Conservation (phyloP, 2,888 invertebrate genomes). For the Eristalinus sepulchralis region DNA sequence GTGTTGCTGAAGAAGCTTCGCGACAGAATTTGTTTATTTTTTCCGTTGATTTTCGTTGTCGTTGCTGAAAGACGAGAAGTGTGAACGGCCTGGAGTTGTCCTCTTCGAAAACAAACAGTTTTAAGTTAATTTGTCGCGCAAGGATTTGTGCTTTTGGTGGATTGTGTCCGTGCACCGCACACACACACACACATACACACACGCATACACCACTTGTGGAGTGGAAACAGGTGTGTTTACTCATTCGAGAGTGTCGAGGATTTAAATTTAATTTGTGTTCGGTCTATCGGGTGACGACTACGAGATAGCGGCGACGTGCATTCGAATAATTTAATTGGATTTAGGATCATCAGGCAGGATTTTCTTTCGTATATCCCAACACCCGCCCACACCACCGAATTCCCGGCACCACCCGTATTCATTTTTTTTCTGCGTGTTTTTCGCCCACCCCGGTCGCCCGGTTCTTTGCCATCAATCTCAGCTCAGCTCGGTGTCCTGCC, state of each 20-base stretch:
- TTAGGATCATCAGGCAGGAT: constrained; percentile 63
- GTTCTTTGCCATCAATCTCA: not conserved
- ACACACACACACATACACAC: constrained; percentile 24
- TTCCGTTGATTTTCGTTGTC: not conserved
- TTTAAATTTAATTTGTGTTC: constrained; percentile 67
- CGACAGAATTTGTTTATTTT: not conserved
- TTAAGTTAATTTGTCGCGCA: not conserved
- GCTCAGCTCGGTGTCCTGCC: not conserved
- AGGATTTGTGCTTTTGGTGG: not conserved
- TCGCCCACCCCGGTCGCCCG: not conserved
- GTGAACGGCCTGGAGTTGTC: no score
- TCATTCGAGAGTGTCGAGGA: constrained; percentile 64
- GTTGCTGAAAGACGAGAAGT: not conserved
- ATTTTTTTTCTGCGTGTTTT: not conserved
- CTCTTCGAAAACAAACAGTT: constrained; percentile 13
- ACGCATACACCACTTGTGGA: constrained; percentile 70
- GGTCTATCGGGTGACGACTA: constrained; percentile 56
- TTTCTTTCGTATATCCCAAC: constrained; percentile 31
- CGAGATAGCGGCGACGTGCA: constrained; percentile 43
- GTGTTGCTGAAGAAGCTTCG: not conserved
- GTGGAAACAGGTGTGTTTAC: constrained; percentile 72
- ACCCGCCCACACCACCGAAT: not conserved
- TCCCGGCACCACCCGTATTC: not conserved
- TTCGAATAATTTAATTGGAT: constrained; percentile 70
- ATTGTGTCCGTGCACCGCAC: not conserved